Percentiles rank a stretch among this genome's conserved stretches.
Evolutionary conservation across 2,113 vertebrate genomes (phyloP).

Genomic region (Ondatra zibethicus): DNA sequence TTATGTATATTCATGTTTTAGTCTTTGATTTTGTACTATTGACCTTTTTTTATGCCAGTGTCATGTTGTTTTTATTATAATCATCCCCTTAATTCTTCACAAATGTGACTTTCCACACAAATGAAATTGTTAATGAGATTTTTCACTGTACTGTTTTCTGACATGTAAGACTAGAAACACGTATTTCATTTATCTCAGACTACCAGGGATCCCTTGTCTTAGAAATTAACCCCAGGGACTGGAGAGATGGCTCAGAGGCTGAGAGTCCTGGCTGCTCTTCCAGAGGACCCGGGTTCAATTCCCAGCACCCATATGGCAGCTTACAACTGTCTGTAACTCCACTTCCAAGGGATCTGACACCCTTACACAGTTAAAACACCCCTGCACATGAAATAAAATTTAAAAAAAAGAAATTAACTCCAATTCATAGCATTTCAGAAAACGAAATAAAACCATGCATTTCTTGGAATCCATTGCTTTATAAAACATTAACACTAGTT

Average conservation of each 20-base stretch:
- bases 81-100: constrained; percentile 32
- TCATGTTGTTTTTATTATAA: neutral
- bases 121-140: constrained; percentile 1
- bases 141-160: constrained; percentile 17
- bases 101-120: neutral
- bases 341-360: too few relatives aligned
- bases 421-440: constrained; percentile 26
- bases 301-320: too few relatives aligned
- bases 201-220: neutral
- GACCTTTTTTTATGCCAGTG: neutral
- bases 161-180: constrained; percentile 20
- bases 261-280: too few relatives aligned
- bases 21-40: neutral
- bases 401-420: neutral
- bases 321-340: too few relatives aligned
- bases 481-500: neutral
- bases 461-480: constrained; percentile 38
- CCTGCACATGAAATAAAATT: too few relatives aligned
- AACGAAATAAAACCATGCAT: neutral
- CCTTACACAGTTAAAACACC: too few relatives aligned
- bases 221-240: neutral
- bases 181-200: constrained; percentile 49
- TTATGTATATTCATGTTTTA: neutral
- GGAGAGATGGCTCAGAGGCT: too few relatives aligned
- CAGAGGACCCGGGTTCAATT: too few relatives aligned